Percentiles rank a stretch among this genome's conserved stretches.
phyloP scores from a whole-genome alignment of 1,140 invertebrate genomes.

The Chionoecetes opilio region DNA sequence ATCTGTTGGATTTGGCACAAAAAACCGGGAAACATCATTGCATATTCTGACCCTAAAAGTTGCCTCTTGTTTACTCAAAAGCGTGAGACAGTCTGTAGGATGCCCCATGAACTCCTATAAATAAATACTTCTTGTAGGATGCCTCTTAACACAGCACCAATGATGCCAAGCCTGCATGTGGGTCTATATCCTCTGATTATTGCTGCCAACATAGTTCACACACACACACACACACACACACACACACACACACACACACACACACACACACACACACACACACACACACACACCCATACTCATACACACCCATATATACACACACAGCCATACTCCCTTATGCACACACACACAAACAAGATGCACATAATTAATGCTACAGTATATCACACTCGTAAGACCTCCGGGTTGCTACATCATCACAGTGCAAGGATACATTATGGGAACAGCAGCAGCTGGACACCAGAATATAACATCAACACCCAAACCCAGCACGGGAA shows the following conservation, averaged over 20 bases:
- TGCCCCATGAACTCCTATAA: neutral
- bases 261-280: too few relatives aligned
- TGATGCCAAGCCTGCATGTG: neutral
- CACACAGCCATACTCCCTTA: too few relatives aligned
- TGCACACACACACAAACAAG: neutral
- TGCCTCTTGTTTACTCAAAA: neutral
- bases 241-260: too few relatives aligned
- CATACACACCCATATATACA: neutral
- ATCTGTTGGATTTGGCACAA: constrained; percentile 2
- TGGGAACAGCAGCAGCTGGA: neutral
- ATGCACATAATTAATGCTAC: constrained; percentile 17
- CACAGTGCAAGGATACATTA: constrained; percentile 17
- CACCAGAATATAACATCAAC: constrained; percentile 16
- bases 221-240: neutral
- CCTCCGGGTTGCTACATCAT: constrained; percentile 6
- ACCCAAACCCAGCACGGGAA: neutral
- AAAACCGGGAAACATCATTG: neutral
- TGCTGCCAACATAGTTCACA: neutral
- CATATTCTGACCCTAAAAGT: neutral
- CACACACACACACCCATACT: too few relatives aligned
- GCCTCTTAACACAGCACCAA: neutral
- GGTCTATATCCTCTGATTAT: neutral
- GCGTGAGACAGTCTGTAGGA: neutral
- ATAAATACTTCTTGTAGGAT: neutral
- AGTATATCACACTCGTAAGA: constrained; percentile 14